phyloP scores from a whole-genome alignment of 2,888 invertebrate genomes.

The Ganaspis brasiliensis region DNA sequence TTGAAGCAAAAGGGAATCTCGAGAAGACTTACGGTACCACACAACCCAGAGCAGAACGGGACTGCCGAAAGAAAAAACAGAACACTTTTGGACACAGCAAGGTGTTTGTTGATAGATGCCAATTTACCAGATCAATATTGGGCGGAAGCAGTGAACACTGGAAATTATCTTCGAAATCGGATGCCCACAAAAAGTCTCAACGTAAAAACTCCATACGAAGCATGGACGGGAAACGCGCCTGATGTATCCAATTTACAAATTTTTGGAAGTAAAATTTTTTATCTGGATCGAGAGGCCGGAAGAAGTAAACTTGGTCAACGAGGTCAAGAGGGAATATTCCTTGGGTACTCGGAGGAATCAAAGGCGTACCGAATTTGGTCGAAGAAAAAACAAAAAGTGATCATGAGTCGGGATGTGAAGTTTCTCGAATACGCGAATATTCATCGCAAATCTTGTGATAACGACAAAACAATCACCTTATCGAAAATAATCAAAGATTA shows the following conservation, averaged over 20 bases:
- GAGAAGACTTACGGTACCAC: slow-evolving; percentile 22
- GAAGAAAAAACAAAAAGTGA: background rate
- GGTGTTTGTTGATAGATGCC: slow-evolving; percentile 46
- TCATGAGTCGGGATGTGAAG: background rate
- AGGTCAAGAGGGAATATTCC: slow-evolving; percentile 28
- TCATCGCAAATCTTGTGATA: background rate
- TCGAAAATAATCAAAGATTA: no score
- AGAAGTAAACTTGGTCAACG: slow-evolving; percentile 44
- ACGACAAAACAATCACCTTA: no score
- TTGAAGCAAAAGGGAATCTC: slow-evolving; percentile 32
- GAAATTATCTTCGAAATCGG: slow-evolving; percentile 45
- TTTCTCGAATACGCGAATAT: background rate
- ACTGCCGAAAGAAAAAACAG: slow-evolving; percentile 44
- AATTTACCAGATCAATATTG: slow-evolving; percentile 46
- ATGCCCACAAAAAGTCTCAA: slow-evolving; percentile 28
- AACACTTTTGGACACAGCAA: slow-evolving; percentile 44
- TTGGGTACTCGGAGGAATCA: background rate
- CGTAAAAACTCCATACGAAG: slow-evolving; percentile 42
- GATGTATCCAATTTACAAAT: slow-evolving; percentile 22
- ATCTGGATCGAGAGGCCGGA: slow-evolving; percentile 40
- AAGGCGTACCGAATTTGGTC: slow-evolving; percentile 26
- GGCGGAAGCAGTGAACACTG: slow-evolving; percentile 46
- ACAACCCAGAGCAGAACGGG: slow-evolving; percentile 44
- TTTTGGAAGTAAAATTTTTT: slow-evolving; percentile 45
- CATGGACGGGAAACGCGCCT: slow-evolving; percentile 39